phyloP scores from a whole-genome alignment of 2,113 vertebrate genomes.

The Vulpes ferrilata region DNA sequence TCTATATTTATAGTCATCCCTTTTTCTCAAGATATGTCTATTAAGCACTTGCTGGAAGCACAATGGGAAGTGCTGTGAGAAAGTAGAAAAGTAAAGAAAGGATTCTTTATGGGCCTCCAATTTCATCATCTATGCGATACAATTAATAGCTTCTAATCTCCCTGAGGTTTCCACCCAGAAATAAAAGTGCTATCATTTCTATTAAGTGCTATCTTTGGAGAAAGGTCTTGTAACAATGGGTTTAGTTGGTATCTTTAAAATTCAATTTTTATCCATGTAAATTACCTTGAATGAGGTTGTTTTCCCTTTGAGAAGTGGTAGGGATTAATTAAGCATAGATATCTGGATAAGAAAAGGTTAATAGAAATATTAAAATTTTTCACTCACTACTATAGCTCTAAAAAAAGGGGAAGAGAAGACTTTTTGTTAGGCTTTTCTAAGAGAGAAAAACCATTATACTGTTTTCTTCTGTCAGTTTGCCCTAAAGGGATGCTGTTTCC shows the following conservation, averaged over 20 bases:
- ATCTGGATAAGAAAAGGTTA: slow-evolving; percentile 66
- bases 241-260: slow-evolving; percentile 43
- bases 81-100: not conserved
- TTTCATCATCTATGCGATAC: not conserved
- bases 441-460: slow-evolving; percentile 54
- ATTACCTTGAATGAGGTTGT: slow-evolving; percentile 47
- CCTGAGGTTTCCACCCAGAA: slow-evolving; percentile 4
- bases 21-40: not conserved
- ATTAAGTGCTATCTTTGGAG: not conserved
- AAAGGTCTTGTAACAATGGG: not conserved
- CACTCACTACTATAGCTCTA: slow-evolving; percentile 33
- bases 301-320: slow-evolving; percentile 46
- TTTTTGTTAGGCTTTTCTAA: slow-evolving; percentile 45
- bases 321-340: slow-evolving; percentile 61
- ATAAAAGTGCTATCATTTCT: slow-evolving; percentile 39
- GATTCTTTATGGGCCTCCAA: not conserved
- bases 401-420: not conserved
- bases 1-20: not conserved
- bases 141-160: slow-evolving; percentile 47
- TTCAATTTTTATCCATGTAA: slow-evolving; percentile 59
- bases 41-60: not conserved
- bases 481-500: slow-evolving; percentile 69
- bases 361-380: slow-evolving; percentile 68
- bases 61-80: not conserved
- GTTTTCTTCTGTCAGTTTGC: slow-evolving; percentile 71